Conservation (phyloP, 2,113 vertebrate genomes). For the Pangasianodon gigas region DNA sequence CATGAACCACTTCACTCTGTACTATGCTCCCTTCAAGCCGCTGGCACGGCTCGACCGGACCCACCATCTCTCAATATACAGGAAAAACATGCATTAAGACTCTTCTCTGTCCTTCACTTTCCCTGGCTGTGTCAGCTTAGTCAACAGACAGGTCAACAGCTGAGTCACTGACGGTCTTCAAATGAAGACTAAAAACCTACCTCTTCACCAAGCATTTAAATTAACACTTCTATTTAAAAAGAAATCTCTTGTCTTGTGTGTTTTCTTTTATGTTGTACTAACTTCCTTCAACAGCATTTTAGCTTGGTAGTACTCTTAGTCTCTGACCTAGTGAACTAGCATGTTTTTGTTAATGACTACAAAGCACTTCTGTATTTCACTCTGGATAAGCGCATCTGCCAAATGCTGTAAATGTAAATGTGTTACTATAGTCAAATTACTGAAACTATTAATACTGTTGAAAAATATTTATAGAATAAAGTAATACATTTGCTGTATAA, state of each 20-base stretch:
- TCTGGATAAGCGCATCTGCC: neutral
- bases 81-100: neutral
- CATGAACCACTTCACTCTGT: neutral
- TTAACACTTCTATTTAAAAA: neutral
- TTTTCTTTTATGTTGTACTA: neutral
- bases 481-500: too few species aligned
- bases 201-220: neutral
- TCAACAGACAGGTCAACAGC: neutral
- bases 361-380: neutral
- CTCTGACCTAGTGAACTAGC: neutral
- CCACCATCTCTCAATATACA: neutral
- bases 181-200: neutral
- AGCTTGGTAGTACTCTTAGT: neutral
- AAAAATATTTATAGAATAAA: neutral
- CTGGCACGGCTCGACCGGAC: neutral
- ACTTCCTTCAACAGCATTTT: neutral
- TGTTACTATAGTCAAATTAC: neutral
- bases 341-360: neutral
- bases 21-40: neutral
- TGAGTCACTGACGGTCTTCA: neutral
- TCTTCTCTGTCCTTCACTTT: neutral
- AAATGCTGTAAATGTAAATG: neutral
- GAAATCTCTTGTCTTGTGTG: neutral
- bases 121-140: neutral
- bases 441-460: neutral